A percentile compares a stretch with the other conserved stretches of the same genome.
Evolutionary conservation across 2,888 invertebrate genomes (phyloP).

Genomic region (Antitype chi): DNA sequence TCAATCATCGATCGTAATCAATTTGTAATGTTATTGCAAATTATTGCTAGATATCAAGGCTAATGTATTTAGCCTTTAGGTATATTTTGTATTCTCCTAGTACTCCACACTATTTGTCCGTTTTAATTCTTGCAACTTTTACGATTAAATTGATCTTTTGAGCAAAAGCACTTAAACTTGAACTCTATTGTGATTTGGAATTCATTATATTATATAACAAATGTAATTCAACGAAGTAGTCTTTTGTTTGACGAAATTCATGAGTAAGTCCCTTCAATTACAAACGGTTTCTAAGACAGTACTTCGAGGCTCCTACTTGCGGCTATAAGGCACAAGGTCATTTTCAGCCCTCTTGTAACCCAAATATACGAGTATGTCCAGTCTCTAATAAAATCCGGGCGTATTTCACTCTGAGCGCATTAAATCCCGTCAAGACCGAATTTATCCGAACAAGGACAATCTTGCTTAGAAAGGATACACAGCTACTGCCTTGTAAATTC

Average conservation of each 20-base stretch:
- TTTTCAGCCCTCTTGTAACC: constrained; percentile 4
- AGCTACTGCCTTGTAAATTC: constrained; percentile 13
- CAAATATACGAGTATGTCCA: constrained; percentile 26
- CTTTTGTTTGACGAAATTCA: neutral
- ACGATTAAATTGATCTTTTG: neutral
- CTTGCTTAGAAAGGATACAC: constrained; percentile 17
- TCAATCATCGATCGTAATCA: constrained; percentile 23
- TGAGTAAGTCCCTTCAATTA: neutral
- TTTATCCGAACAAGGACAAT: constrained; percentile 35
- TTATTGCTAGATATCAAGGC: constrained; percentile 19
- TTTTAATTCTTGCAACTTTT: neutral
- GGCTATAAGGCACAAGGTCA: neutral
- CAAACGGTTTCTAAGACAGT: neutral
- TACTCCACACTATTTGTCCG: neutral
- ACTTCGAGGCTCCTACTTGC: neutral
- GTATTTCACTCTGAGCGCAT: constrained; percentile 35
- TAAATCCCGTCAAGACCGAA: constrained; percentile 33
- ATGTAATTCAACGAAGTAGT: neutral
- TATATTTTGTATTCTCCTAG: neutral
- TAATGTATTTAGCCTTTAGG: constrained; percentile 7
- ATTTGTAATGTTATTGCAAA: constrained; percentile 28
- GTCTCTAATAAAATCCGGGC: constrained; percentile 40
- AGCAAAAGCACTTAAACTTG: constrained; percentile 1
- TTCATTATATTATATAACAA: neutral
- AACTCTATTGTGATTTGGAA: neutral